These are phyloP conservation scores for Xiphias gladius DNA, from an alignment of 2,113 vertebrate genomes.

Conservation along the genomic window DNA sequence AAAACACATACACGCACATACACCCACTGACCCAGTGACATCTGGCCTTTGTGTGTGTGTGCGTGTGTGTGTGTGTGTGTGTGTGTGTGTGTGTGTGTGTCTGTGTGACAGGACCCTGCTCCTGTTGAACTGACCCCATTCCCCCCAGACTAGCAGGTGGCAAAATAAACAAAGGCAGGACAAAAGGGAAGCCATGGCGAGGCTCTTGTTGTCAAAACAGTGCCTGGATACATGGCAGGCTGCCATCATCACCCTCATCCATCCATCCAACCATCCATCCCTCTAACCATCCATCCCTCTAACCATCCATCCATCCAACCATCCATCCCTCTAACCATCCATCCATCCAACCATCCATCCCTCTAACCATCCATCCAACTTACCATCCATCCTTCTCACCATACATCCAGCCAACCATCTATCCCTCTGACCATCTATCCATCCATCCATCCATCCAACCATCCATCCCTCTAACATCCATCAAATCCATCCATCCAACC, in stretches of 20 bases:
- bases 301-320: neutral
- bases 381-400: conserved; percentile 42
- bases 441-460: neutral
- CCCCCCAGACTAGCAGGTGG: conserved; percentile 85
- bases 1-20: conserved; percentile 33
- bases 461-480: conserved; percentile 45
- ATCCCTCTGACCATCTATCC: conserved; percentile 6
- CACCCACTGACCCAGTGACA: conserved; percentile 67
- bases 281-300: conserved; percentile 1
- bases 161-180: conserved; percentile 85
- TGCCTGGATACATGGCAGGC: conserved; percentile 79
- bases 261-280: conserved; percentile 33
- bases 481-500: conserved; percentile 48
- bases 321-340: conserved; percentile 46
- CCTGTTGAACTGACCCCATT: conserved; percentile 70
- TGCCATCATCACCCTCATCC: conserved; percentile 59
- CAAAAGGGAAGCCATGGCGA: conserved; percentile 78
- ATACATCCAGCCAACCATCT: conserved; percentile 42
- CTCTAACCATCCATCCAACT: neutral
- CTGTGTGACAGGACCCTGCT: conserved; percentile 33
- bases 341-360: conserved; percentile 25
- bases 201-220: conserved; percentile 86
- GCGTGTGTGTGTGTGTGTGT: conserved; percentile 10
- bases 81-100: neutral
- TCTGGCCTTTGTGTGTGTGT: conserved; percentile 37